Evolutionary conservation across 2,888 invertebrate species (phyloP).

Genomic region (Orchestes rusci): DNA sequence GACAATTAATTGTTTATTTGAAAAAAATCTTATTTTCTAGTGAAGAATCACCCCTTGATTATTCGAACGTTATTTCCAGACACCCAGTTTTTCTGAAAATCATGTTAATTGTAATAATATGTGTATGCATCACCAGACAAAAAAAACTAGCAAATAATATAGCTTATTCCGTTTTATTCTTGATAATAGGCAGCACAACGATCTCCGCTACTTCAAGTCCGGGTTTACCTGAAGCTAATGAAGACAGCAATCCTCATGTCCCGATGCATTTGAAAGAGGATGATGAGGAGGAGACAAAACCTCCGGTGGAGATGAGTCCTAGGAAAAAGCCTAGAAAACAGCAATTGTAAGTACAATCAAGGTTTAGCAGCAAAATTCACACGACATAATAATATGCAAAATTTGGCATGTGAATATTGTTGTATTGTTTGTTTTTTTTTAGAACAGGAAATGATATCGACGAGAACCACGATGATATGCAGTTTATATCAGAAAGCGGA

Average conservation of each 20-base stretch:
- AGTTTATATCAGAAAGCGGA: constrained; percentile 50
- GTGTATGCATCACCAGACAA: no score
- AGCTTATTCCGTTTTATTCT: no score
- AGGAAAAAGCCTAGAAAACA: constrained; percentile 90
- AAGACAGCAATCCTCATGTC: constrained; percentile 42
- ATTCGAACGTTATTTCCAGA: no score
- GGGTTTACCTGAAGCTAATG: constrained; percentile 55
- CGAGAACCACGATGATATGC: constrained; percentile 53
- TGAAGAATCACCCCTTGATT: no score
- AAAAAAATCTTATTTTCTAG: no score
- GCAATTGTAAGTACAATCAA: constrained; percentile 75
- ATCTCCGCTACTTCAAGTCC: constrained; percentile 83
- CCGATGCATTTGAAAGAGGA: constrained; percentile 37
- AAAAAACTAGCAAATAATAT: no score
- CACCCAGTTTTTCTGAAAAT: no score
- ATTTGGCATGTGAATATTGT: not conserved
- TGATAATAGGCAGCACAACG: constrained; percentile 70
- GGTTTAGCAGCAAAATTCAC: no score
- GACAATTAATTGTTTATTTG: no score
- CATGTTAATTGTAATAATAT: no score
- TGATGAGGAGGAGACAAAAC: constrained; percentile 41
- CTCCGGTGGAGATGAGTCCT: constrained; percentile 62
- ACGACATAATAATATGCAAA: not conserved
- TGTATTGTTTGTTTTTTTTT: no score
- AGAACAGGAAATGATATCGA: constrained; percentile 51